phyloP scores from a whole-genome alignment of 2,888 invertebrate genomes.

The Oscheius onirici region DNA sequence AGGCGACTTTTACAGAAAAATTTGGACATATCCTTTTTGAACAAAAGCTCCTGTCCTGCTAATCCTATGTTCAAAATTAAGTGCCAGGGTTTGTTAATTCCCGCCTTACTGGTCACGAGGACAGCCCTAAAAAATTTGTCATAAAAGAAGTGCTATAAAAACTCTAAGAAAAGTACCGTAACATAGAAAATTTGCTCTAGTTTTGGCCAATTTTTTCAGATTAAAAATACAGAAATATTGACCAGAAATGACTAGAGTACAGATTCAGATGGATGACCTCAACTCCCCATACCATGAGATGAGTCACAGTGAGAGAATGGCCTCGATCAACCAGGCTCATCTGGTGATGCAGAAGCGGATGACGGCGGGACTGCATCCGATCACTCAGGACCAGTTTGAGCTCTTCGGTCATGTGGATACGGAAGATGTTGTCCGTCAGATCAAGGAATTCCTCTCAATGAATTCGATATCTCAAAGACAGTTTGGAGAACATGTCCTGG shows the following conservation, averaged over 20 bases:
- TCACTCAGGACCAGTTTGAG: slow-evolving; percentile 98
- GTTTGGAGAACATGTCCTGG: slow-evolving; percentile 97
- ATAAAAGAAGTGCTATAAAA: too few relatives aligned
- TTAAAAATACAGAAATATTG: too few relatives aligned
- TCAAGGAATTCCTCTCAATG: slow-evolving; percentile 74
- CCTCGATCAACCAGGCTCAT: slow-evolving; percentile 35
- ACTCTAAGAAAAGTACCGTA: too few relatives aligned
- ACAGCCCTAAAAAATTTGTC: too few relatives aligned
- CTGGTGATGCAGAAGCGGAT: slow-evolving; percentile 45
- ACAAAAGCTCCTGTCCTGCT: too few relatives aligned
- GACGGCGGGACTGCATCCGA: slow-evolving; percentile 86
- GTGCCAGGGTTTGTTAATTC: too few relatives aligned
- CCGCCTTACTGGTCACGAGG: too few relatives aligned
- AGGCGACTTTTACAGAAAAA: too few relatives aligned
- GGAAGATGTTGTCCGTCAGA: slow-evolving; percentile 86
- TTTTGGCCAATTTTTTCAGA: too few relatives aligned
- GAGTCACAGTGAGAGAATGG: slow-evolving; percentile 34
- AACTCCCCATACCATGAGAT: slow-evolving; percentile 30
- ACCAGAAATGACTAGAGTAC: neutral
- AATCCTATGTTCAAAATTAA: too few relatives aligned
- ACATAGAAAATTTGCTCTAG: too few relatives aligned
- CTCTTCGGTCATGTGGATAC: slow-evolving; percentile 92
- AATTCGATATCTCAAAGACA: slow-evolving; percentile 87
- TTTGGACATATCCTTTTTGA: too few relatives aligned
- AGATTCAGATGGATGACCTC: slow-evolving; percentile 30